Conservation (phyloP, 37 sponge, comb jelly and placozoan genomes). For the Spongia lamella region DNA sequence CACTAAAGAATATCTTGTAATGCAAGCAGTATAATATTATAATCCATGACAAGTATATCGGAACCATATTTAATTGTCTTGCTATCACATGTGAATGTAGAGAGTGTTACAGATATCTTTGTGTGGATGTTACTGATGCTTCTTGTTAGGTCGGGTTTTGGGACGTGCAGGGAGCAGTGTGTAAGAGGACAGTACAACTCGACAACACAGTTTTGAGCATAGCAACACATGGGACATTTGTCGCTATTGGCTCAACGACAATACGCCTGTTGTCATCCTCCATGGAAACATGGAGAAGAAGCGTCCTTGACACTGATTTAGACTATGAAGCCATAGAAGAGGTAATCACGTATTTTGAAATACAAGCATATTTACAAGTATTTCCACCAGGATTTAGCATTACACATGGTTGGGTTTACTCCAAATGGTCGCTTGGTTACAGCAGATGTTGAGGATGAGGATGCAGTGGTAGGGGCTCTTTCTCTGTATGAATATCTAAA, state of each 20-base stretch:
- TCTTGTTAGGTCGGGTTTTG: conserved; percentile 42
- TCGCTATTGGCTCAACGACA: conserved; percentile 52
- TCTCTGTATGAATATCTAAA: no score
- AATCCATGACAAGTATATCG: no score
- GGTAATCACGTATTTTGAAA: not conserved
- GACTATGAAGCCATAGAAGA: conserved; percentile 47
- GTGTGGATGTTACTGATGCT: no score
- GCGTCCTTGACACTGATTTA: conserved; percentile 45
- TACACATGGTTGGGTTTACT: conserved; percentile 55
- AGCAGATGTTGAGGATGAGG: conserved; percentile 56
- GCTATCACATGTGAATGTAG: no score
- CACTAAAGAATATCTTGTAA: no score
- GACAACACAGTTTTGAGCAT: conserved; percentile 53
- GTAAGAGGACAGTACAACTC: not conserved
- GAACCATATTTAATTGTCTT: no score
- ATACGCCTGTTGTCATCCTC: conserved; percentile 39
- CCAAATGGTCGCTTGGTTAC: conserved; percentile 59
- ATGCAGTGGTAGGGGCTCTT: not conserved
- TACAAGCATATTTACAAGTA: not conserved
- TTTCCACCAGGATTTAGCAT: conserved; percentile 46
- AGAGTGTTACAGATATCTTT: no score
- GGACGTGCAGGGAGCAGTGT: not conserved
- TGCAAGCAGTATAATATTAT: no score
- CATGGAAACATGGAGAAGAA: conserved; percentile 25
- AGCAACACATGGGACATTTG: not conserved